Conservation (phyloP, 1,140 invertebrate genomes). For the Drosophila willistoni region DNA sequence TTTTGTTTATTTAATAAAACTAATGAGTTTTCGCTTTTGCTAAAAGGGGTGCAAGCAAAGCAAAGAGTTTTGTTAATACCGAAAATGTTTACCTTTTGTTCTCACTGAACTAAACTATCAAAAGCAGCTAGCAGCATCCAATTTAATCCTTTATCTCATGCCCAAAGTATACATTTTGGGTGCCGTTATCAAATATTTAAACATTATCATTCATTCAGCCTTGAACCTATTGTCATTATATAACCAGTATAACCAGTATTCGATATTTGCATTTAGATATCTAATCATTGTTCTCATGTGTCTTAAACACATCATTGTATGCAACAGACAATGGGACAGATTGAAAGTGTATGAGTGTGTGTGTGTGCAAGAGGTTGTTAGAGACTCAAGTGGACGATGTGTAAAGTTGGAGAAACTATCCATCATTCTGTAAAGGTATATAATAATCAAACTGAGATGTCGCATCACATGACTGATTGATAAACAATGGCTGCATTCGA, state of each 20-base stretch:
- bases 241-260: neutral
- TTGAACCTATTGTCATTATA: neutral
- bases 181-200: conserved; percentile 6
- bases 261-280: neutral
- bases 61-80: conserved; percentile 8
- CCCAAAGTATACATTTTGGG: conserved; percentile 2
- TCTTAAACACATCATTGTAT: too few relatives aligned
- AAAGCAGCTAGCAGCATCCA: neutral
- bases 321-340: too few relatives aligned
- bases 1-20: conserved; percentile 20
- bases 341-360: too few relatives aligned
- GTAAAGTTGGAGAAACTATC: neutral
- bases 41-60: neutral
- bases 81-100: conserved; percentile 19
- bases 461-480: conserved; percentile 34
- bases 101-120: neutral
- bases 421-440: conserved; percentile 10
- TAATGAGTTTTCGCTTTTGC: conserved; percentile 16
- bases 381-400: too few relatives aligned
- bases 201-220: neutral
- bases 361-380: too few relatives aligned
- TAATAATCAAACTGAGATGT: conserved; percentile 31
- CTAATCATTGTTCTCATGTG: neutral
- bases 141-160: neutral
- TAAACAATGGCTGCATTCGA: conserved; percentile 18